Evolutionary conservation across 2,888 invertebrate species (phyloP).

Genomic region (Napeogenes inachia): DNA sequence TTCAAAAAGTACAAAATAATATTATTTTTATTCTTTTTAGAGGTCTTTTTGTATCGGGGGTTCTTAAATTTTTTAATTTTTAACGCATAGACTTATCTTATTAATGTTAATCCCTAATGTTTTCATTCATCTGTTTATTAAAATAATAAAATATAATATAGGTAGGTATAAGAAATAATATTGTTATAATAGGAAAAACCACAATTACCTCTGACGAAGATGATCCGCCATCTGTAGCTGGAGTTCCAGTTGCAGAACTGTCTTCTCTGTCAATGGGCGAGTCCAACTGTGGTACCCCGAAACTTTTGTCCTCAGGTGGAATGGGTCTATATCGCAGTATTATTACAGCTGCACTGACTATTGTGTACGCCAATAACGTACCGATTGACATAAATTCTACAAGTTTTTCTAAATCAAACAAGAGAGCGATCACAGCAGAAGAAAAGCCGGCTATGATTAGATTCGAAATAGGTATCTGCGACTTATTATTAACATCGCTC

Average conservation of each 20-base stretch:
- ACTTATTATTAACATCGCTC: conserved; percentile 85
- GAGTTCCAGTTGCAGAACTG: conserved; percentile 79
- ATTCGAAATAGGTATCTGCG: conserved; percentile 88
- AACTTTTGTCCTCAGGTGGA: conserved; percentile 68
- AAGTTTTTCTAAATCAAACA: conserved; percentile 92
- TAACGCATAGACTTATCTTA: no score
- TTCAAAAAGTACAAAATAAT: no score
- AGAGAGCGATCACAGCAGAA: conserved; percentile 86
- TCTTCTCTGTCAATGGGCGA: conserved; percentile 78
- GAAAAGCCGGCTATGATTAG: conserved; percentile 85
- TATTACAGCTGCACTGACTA: conserved; percentile 93
- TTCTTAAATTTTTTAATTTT: no score
- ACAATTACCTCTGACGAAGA: conserved; percentile 73
- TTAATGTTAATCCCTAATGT: no score
- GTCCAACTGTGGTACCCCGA: conserved; percentile 68
- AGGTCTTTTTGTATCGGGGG: no score
- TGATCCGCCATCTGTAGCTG: conserved; percentile 78
- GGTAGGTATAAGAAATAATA: no score
- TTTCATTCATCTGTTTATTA: no score
- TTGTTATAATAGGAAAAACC: no score
- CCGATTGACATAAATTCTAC: conserved; percentile 98
- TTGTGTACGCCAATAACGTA: conserved; percentile 91
- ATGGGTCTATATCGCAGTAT: conserved; percentile 87
- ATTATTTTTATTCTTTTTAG: no score
- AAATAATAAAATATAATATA: no score